phyloP scores from a whole-genome alignment of 2,113 vertebrate genomes.

The Callorhinus ursinus region DNA sequence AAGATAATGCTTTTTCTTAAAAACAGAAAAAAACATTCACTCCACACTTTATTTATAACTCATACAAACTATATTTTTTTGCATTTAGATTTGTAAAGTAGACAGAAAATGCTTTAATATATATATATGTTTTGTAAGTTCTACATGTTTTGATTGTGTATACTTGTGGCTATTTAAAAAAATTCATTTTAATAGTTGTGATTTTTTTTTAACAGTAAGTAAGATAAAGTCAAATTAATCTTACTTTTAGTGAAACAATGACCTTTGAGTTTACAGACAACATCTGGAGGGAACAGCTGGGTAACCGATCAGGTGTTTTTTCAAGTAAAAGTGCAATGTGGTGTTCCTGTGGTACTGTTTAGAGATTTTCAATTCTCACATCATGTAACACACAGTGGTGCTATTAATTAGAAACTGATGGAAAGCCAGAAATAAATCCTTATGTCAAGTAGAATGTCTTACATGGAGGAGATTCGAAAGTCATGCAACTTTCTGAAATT shows the following conservation, averaged over 20 bases:
- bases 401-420: slow-evolving; percentile 82
- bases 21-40: neutral
- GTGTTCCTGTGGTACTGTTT: slow-evolving; percentile 76
- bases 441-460: slow-evolving; percentile 69
- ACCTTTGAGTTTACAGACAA: slow-evolving; percentile 82
- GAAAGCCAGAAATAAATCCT: slow-evolving; percentile 73
- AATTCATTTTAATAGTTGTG: slow-evolving; percentile 18
- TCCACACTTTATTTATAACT: neutral
- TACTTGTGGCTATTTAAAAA: slow-evolving; percentile 29
- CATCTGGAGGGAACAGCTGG: slow-evolving; percentile 84
- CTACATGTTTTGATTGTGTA: neutral
- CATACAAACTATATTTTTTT: neutral
- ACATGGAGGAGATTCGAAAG: slow-evolving; percentile 74
- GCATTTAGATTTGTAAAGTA: neutral
- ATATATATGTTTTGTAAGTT: neutral
- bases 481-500: slow-evolving; percentile 72
- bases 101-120: neutral
- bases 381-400: slow-evolving; percentile 76
- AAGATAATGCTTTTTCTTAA: neutral
- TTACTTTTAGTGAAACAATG: slow-evolving; percentile 77
- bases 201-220: neutral
- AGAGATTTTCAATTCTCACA: slow-evolving; percentile 77
- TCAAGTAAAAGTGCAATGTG: slow-evolving; percentile 67
- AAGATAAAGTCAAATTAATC: slow-evolving; percentile 64
- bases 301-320: slow-evolving; percentile 73